Base-by-base conservation (phyloP, 2,888 invertebrate species). In the Andrena flavipes region DNA sequence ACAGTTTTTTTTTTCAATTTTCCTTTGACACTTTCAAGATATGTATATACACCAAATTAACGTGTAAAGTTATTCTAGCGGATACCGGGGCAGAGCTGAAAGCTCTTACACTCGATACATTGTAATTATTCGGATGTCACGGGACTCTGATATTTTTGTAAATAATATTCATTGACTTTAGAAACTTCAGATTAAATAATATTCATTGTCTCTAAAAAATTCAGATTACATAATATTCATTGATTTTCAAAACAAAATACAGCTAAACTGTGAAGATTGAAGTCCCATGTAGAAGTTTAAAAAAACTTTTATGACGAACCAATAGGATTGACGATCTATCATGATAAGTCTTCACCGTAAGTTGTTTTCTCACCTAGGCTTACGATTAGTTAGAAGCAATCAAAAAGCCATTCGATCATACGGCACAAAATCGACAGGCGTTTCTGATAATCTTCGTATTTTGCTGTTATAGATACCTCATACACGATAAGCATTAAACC, bases 371-470 rank as follows among this genome's bases (percentile, higher is more conserved):
- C 0, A 8, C 8, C 33, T 56, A 65, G 72, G 56, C 33, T 23
- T n/a, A 16, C 26, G 16, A 16, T 16, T 42, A 42, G 13, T 35
- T 73, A 56, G 33, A 59, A 23, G 20, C 20, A 16, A 35, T 33
- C 29, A 42, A 60, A 64, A 10, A 48, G 30, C 59, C 51, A 13
- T n/a, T 16, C 8, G n/a, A 64, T 49, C 13, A n/a, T 7, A 8
- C 33, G 10, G 71, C 60, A 5, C 68, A 29, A 72, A 72, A 67
- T 72, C 79, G 77, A 87, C 80, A 68, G 73, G 73, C 59, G 82
- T 71, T 76, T 69, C 67, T 76, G 80, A 85, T 85, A 87, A 85
- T 80, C 79, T 48, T 63, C 16, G 63, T 63, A 65, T 84, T 87
- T 82, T 80, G 54, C 73, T 42, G 1, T 42, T 42, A 42, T 48